phyloP scores from a whole-genome alignment of 2,888 invertebrate species.

The Parnassius smintheus region DNA sequence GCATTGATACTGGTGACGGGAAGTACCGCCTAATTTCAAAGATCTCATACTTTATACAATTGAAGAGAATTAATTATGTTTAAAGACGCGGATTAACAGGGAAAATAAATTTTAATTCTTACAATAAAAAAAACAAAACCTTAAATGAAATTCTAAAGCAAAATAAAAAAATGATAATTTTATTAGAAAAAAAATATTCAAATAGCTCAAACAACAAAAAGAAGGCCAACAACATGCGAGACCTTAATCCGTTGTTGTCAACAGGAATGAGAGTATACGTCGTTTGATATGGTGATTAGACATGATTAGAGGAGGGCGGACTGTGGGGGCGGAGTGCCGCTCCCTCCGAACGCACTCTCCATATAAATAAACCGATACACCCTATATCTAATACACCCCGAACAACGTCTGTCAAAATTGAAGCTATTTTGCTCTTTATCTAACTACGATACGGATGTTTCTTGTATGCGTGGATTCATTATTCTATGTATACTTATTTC shows the following conservation, averaged over 20 bases:
- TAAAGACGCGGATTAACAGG: too few species aligned
- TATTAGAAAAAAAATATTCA: neutral
- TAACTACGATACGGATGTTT: constrained; percentile 32
- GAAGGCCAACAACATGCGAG: constrained; percentile 31
- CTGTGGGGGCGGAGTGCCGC: constrained; percentile 43
- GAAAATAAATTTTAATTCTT: too few species aligned
- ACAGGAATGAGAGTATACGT: constrained; percentile 74
- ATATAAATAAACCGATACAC: constrained; percentile 78
- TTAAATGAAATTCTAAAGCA: too few species aligned
- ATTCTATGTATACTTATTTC: constrained; percentile 30
- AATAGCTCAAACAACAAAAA: constrained; percentile 8
- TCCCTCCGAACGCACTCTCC: constrained; percentile 72
- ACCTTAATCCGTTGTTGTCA: constrained; percentile 75
- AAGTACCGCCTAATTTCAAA: too few species aligned
- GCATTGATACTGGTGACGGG: too few species aligned
- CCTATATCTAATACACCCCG: constrained; percentile 50
- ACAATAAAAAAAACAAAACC: too few species aligned
- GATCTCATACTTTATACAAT: too few species aligned
- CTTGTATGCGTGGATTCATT: constrained; percentile 18
- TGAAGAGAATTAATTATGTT: too few species aligned
- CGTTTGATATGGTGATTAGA: constrained; percentile 82
- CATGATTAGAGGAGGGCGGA: constrained; percentile 74
- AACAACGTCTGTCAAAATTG: constrained; percentile 45
- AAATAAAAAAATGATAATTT: too few species aligned
- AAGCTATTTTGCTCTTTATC: constrained; percentile 29